These are phyloP conservation scores for Ancistrus triradiatus DNA, from an alignment of 2,113 vertebrate genomes.

Conservation along the genomic window DNA sequence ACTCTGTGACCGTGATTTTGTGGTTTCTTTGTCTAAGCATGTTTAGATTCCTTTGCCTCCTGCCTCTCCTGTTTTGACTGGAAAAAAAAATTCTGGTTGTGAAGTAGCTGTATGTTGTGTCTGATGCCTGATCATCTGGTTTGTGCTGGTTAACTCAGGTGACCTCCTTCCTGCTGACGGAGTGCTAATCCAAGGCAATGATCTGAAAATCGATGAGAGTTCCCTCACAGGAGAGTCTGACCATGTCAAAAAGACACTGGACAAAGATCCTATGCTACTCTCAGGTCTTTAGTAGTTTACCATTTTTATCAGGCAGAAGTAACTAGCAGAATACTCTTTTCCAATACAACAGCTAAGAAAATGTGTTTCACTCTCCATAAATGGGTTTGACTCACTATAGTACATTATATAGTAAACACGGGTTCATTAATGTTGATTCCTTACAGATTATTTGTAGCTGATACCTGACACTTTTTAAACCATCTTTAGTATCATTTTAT, in stretches of 20 bases:
- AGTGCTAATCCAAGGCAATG: slow-evolving; percentile 92
- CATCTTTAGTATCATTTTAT: too few species aligned
- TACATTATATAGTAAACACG: too few species aligned
- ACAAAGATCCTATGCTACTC: slow-evolving; percentile 89
- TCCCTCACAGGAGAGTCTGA: slow-evolving; percentile 97
- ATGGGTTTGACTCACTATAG: too few species aligned
- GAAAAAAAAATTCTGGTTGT: slow-evolving; percentile 30
- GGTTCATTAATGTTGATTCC: too few species aligned
- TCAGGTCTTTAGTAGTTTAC: slow-evolving; percentile 71
- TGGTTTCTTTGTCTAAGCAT: neutral
- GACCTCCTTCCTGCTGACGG: slow-evolving; percentile 95
- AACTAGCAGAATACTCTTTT: neutral
- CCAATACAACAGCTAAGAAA: too few species aligned
- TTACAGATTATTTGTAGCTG: too few species aligned
- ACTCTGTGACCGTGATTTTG: neutral
- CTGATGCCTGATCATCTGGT: slow-evolving; percentile 25
- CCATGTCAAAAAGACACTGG: slow-evolving; percentile 87
- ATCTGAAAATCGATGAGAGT: slow-evolving; percentile 96
- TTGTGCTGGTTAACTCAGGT: slow-evolving; percentile 65
- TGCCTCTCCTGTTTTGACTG: neutral
- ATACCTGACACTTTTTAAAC: too few species aligned
- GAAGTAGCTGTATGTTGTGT: slow-evolving; percentile 21
- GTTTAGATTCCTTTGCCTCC: neutral
- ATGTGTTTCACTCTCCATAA: too few species aligned
- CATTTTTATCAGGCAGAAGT: neutral